A percentile compares a stretch with the other conserved stretches of the same genome.
These are phyloP conservation scores for Triops longicaudatus DNA, from an alignment of 1,140 invertebrate genomes.

Conservation along the genomic window DNA sequence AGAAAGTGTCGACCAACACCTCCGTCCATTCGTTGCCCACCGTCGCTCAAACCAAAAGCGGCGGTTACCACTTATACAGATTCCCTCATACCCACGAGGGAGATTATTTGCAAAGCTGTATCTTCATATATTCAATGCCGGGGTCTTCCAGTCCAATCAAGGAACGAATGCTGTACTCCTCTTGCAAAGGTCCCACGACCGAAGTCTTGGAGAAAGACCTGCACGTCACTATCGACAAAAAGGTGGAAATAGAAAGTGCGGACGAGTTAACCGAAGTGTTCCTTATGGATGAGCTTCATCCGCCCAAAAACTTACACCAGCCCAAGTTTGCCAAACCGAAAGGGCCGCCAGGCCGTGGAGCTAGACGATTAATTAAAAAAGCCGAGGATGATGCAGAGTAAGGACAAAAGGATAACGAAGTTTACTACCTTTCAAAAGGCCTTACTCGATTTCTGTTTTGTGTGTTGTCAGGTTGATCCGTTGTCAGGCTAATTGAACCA, in stretches of 20 bases:
- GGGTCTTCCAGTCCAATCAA: constrained; percentile 88
- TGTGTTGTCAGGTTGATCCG: background rate
- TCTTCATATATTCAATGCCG: constrained; percentile 97
- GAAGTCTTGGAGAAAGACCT: constrained; percentile 58
- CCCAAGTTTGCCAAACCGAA: constrained; percentile 92
- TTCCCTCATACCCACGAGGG: constrained; percentile 89
- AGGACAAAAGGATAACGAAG: background rate
- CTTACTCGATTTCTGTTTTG: background rate
- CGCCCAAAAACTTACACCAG: constrained; percentile 77
- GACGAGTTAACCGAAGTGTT: constrained; percentile 81
- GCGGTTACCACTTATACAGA: constrained; percentile 84
- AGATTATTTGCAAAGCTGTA: constrained; percentile 71
- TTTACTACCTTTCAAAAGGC: background rate
- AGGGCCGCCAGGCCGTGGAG: constrained; percentile 82
- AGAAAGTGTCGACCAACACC: constrained; percentile 49
- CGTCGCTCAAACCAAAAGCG: constrained; percentile 70
- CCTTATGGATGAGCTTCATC: constrained; percentile 88
- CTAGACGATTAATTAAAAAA: constrained; percentile 71
- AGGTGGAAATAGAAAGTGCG: constrained; percentile 87
- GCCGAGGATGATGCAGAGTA: background rate
- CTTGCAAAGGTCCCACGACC: constrained; percentile 81
- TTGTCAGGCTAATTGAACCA: background rate
- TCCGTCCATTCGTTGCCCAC: constrained; percentile 55
- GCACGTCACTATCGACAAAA: constrained; percentile 69
- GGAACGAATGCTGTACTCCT: constrained; percentile 96